Evolutionary conservation across 1,140 invertebrate species (phyloP), one percentile per base, ranked within the genome.

Genomic region (Drosophila ironensis): DNA sequence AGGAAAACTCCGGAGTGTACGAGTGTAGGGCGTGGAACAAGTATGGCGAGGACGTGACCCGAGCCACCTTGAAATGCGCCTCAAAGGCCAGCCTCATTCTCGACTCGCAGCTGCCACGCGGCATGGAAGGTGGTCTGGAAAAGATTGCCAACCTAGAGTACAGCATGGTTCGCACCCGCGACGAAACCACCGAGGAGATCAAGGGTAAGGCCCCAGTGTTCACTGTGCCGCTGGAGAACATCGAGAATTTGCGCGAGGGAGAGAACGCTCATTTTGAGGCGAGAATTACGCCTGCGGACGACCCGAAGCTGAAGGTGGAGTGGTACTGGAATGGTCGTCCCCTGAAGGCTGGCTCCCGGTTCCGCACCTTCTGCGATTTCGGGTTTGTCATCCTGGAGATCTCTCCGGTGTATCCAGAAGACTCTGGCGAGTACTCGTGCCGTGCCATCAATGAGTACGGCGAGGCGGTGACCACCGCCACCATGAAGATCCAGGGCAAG

Each of bases 221-320:
- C 80, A 98, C 96, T 6, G 95, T 95, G 35, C 97, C 97, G 11
- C 91, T 98, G 12, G 94, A 94, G 30, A 98, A 98, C 77, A 93
- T 97, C 63, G 95, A 96, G 67, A 95, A 93, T 74, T 89, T 98
- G 19, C 93, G 96, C 11, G 96, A 97, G 92, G 96, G 96, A 41
- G 97, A 98, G 92, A 98, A 95, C 88, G 94, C 95, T 56, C 98
- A 99, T 91, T 98, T 99, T 90, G 98, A 99, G 93, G 97, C 96
- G 42, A 93, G 97, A 64, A 92, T 99, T 9, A 96, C 94, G 27
- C 98, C 98, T 11, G 96, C 96, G 7, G 97, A 98, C 89, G 98
- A 99, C 92, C 96, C 98, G 19, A 97, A 96, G 87, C 92, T 99
- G 60, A 97, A 96, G 91, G 96, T 98, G 19, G 97, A 98, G 92